Evolutionary conservation across 2,888 invertebrate genomes (phyloP), one percentile per base, ranked within the genome.

Genomic region (Synergus laeviventris): DNA sequence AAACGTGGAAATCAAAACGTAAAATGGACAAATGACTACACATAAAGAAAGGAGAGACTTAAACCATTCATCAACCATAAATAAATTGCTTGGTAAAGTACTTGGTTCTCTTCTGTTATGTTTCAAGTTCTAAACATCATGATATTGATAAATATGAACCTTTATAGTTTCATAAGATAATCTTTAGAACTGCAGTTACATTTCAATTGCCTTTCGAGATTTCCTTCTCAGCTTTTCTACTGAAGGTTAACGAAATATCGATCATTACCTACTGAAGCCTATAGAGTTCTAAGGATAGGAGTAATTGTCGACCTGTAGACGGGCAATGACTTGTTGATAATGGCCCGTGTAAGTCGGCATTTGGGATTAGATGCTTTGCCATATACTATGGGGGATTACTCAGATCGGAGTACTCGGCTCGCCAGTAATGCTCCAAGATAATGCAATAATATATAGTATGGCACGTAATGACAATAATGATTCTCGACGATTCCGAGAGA

Each of bases 391-490:
- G 9, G 36, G 7, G 24, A 38, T n/a, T 62, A 62, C 60, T 39
- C 21, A 59, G 38, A 7, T 64, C 61, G 78, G 74, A n/a, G 76
- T 60, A 75, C 80, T 79, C 62, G 70, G 66, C 75, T 73, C 74
- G 38, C 62, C 18, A 78, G 78, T 80, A 82, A 80, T 80, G 78
- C 77, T 78, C 74, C 73, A 60, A 81, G 78, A 79, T 77, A 79
- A 82, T 78, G 80, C 78, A 75, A 70, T 78, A 78, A 82, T 79
- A 77, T 78, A 80, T 76, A 78, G 81, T 73, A 76, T 81, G 78
- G 78, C 79, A 80, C 76, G 81, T 82, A 82, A 82, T 82, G 81
- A 82, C 79, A 81, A 82, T 81, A 83, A 82, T 81, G 81, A 83
- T 82, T 74, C 74, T 61, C 76, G 78, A 78, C 75, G 79, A 74